These are phyloP conservation scores for Amblyopsis rosae DNA, from an alignment of 2,113 vertebrate species.

Conservation along the genomic window DNA sequence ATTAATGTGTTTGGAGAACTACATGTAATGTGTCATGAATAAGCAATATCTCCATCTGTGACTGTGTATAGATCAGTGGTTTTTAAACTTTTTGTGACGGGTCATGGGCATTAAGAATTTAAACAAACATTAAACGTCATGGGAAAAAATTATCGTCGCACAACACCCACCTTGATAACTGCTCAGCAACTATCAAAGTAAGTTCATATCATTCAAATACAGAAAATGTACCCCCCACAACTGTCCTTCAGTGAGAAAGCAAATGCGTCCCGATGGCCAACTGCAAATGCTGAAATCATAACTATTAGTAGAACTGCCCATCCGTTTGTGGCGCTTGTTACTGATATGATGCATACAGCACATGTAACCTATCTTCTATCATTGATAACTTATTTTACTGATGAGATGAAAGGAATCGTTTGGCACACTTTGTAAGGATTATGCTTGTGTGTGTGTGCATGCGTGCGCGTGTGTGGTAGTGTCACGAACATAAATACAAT, in stretches of 20 bases:
- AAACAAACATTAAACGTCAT: no score
- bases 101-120: no score
- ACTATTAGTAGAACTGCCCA: constrained; percentile 28
- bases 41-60: no score
- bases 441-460: neutral
- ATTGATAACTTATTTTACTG: constrained; percentile 60
- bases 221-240: neutral
- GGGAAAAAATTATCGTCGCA: no score
- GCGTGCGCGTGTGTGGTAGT: constrained; percentile 3
- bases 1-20: neutral
- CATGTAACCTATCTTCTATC: neutral
- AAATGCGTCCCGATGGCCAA: neutral
- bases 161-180: no score
- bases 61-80: neutral
- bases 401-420: constrained; percentile 60
- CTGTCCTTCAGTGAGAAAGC: neutral
- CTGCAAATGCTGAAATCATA: constrained; percentile 27
- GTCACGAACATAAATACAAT: constrained; percentile 23
- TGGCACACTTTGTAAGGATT: constrained; percentile 31
- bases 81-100: neutral
- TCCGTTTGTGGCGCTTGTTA: neutral
- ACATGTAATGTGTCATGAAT: neutral
- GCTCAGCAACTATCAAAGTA: neutral
- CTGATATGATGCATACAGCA: constrained; percentile 1
- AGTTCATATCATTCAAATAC: neutral